Evolutionary conservation across 2,888 invertebrate species (phyloP).

Genomic region (Cremastinae sp.): DNA sequence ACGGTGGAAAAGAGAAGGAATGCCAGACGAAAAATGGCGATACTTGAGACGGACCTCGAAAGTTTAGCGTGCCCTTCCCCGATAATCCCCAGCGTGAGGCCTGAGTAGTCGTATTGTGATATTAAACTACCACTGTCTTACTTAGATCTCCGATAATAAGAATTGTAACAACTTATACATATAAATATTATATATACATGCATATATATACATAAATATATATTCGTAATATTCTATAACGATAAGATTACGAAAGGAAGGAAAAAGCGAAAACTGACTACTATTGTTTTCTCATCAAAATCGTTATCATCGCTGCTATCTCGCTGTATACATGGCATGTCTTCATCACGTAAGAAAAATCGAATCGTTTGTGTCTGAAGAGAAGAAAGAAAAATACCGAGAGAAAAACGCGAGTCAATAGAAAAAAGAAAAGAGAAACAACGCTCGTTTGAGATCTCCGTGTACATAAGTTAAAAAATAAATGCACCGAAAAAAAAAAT

Average conservation of each 20-base stretch:
- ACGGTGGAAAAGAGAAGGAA: slow-evolving; percentile 35
- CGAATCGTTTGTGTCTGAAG: slow-evolving; percentile 34
- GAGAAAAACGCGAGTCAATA: slow-evolving; percentile 26
- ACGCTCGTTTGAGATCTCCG: slow-evolving; percentile 36
- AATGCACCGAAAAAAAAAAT: slow-evolving; percentile 13
- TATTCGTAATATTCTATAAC: slow-evolving; percentile 62
- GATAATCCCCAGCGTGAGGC: slow-evolving; percentile 74
- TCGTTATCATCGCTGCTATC: slow-evolving; percentile 60
- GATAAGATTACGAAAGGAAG: slow-evolving; percentile 48
- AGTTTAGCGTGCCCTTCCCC: slow-evolving; percentile 57
- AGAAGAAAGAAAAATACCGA: slow-evolving; percentile 7
- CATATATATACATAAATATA: slow-evolving; percentile 23
- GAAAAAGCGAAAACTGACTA: slow-evolving; percentile 38
- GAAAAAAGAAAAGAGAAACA: slow-evolving; percentile 4
- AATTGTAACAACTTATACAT: slow-evolving; percentile 65
- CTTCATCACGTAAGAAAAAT: slow-evolving; percentile 36
- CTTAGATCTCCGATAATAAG: slow-evolving; percentile 80
- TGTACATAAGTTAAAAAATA: slow-evolving; percentile 18
- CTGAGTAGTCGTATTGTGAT: slow-evolving; percentile 81
- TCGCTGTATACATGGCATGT: slow-evolving; percentile 45
- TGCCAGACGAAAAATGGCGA: slow-evolving; percentile 38
- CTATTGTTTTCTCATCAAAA: slow-evolving; percentile 61
- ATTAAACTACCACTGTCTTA: slow-evolving; percentile 81
- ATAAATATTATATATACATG: slow-evolving; percentile 50
- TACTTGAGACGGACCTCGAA: slow-evolving; percentile 51